Conservation (phyloP, 2,113 vertebrate genomes). For the Ginglymostoma cirratum region DNA sequence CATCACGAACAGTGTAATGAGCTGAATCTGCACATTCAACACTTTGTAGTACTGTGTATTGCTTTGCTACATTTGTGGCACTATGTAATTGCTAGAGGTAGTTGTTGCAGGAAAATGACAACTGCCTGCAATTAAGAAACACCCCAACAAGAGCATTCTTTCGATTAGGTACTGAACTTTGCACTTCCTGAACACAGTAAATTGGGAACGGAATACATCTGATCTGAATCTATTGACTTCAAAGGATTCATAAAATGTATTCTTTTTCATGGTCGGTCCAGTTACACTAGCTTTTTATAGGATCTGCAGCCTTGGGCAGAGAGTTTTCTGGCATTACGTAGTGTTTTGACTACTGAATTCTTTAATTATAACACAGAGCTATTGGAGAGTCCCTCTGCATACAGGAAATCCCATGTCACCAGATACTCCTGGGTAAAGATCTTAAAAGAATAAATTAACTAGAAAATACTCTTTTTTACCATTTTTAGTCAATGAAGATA, state of each 20-base stretch:
- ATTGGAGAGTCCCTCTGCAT: conserved; percentile 18
- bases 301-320: background rate
- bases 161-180: background rate
- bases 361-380: conserved; percentile 12
- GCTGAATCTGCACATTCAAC: too few relatives aligned
- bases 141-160: background rate
- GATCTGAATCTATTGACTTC: conserved; percentile 23
- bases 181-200: background rate
- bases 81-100: background rate
- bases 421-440: conserved; percentile 36
- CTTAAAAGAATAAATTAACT: conserved; percentile 11
- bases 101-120: background rate
- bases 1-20: too few relatives aligned
- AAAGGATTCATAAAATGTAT: conserved; percentile 26
- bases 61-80: background rate
- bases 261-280: background rate
- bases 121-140: background rate
- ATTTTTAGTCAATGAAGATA: conserved; percentile 11
- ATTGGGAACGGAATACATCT: conserved; percentile 3
- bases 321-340: conserved; percentile 35
- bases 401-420: conserved; percentile 37
- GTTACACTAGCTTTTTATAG: conserved; percentile 26
- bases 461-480: background rate
- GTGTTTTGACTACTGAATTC: conserved; percentile 35
- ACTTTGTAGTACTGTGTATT: background rate